Evolutionary conservation across 2,797 vertebrate genomes (phyloP).

Genomic region (Clarias laeviceps): DNA sequence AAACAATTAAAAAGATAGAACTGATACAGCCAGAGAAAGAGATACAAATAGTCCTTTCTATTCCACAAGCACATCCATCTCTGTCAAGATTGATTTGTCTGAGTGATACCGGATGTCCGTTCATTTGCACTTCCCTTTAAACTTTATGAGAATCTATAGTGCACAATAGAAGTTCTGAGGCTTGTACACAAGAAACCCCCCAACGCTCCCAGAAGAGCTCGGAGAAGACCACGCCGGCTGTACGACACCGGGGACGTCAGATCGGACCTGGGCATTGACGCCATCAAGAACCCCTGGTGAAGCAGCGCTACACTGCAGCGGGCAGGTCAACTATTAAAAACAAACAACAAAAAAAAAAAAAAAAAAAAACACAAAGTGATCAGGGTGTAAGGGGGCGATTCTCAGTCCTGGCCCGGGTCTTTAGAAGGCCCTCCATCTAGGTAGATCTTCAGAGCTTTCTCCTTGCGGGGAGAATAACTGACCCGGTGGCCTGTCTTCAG

Average conservation of each 20-base stretch:
- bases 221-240: conserved; percentile 76
- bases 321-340: conserved; percentile 67
- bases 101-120: conserved; percentile 71
- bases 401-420: conserved; percentile 94
- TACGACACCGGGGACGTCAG: conserved; percentile 81
- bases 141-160: conserved; percentile 96
- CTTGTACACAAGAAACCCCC: conserved; percentile 64
- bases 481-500: conserved; percentile 97
- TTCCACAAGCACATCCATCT: conserved; percentile 73
- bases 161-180: conserved; percentile 89
- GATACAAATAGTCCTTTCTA: conserved; percentile 76
- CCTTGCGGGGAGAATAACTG: conserved; percentile 97
- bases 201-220: conserved; percentile 62
- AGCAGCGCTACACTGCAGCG: conserved; percentile 80
- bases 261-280: conserved; percentile 69
- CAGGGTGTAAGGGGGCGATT: conserved; percentile 46
- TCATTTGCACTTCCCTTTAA: conserved; percentile 93
- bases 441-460: conserved; percentile 99
- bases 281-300: conserved; percentile 73
- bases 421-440: conserved; percentile 93
- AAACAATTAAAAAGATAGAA: conserved; percentile 45
- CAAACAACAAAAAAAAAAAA: conserved; percentile 53
- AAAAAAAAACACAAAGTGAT: conserved; percentile 63
- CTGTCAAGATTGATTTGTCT: conserved; percentile 76
- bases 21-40: conserved; percentile 48